Evolutionary conservation across 2,888 invertebrate genomes (phyloP).

Genomic region (Pinctada fucata): DNA sequence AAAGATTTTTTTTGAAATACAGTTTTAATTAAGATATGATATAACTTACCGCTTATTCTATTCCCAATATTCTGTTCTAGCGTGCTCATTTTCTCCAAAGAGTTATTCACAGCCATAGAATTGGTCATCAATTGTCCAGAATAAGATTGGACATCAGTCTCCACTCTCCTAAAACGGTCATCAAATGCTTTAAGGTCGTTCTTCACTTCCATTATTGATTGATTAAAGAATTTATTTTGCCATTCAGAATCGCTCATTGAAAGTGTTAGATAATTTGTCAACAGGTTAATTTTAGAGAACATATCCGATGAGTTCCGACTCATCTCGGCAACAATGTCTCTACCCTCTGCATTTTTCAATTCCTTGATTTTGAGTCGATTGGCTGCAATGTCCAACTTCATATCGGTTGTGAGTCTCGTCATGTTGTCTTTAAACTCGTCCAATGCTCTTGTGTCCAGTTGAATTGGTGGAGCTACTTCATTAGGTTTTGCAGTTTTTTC

Average conservation of each 20-base stretch:
- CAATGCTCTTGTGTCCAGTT: neutral
- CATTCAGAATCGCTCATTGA: slow-evolving; percentile 1
- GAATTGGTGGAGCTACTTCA: neutral
- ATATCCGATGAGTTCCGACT: neutral
- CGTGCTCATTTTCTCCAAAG: neutral
- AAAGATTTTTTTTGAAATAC: too few relatives aligned
- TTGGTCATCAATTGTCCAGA: neutral
- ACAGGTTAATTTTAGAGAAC: neutral
- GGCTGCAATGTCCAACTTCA: neutral
- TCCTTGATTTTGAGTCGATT: neutral
- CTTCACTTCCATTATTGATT: neutral
- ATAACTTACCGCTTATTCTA: neutral
- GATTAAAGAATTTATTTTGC: slow-evolving; percentile 3
- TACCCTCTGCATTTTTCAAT: neutral
- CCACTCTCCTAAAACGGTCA: neutral
- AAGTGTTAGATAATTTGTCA: neutral
- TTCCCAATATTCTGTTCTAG: neutral
- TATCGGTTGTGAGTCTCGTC: neutral
- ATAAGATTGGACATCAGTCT: neutral
- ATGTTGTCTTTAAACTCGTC: neutral
- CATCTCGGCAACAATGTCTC: neutral
- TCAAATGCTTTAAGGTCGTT: neutral
- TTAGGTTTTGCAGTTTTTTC: neutral
- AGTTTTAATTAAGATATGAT: too few relatives aligned
- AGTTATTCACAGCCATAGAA: neutral